Evolutionary conservation across 23 tunicate species (phyloP).

Genomic region (Corella eumyota): DNA sequence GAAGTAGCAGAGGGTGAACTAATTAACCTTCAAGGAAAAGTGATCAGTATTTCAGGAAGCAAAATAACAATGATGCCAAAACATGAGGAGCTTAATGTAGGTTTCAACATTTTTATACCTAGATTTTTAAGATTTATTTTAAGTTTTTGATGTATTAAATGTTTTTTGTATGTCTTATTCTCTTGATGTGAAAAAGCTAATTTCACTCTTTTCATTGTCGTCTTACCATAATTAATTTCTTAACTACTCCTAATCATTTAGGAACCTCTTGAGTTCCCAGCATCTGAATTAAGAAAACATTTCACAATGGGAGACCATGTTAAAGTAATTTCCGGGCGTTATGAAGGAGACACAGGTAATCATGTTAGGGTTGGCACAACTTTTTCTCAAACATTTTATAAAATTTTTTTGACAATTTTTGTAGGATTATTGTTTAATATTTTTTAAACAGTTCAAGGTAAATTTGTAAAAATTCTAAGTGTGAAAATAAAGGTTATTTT

Average conservation of each 20-base stretch:
- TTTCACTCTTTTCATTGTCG: no score
- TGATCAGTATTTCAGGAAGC: slow-evolving; percentile 74
- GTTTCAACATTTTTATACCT: neutral
- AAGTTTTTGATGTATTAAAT: neutral
- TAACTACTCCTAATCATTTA: no score
- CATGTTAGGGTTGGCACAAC: no score
- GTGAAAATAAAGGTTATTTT: no score
- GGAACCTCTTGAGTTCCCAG: slow-evolving; percentile 93
- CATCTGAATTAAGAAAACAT: slow-evolving; percentile 68
- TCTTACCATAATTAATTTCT: no score
- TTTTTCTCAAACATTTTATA: neutral
- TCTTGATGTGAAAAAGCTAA: neutral
- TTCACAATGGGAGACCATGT: slow-evolving; percentile 97
- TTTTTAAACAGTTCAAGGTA: no score
- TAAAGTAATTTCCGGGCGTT: slow-evolving; percentile 88
- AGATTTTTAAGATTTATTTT: neutral
- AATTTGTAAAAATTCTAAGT: no score
- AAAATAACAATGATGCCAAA: slow-evolving; percentile 94
- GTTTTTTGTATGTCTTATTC: neutral
- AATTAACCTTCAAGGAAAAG: slow-evolving; percentile 72
- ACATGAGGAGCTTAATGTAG: slow-evolving; percentile 77
- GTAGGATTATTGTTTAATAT: no score
- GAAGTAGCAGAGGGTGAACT: slow-evolving; percentile 93
- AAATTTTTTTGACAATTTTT: neutral
- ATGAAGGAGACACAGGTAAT: slow-evolving; percentile 92